Evolutionary conservation across 1,140 invertebrate genomes (phyloP).

Genomic region (Halesus radiatus): DNA sequence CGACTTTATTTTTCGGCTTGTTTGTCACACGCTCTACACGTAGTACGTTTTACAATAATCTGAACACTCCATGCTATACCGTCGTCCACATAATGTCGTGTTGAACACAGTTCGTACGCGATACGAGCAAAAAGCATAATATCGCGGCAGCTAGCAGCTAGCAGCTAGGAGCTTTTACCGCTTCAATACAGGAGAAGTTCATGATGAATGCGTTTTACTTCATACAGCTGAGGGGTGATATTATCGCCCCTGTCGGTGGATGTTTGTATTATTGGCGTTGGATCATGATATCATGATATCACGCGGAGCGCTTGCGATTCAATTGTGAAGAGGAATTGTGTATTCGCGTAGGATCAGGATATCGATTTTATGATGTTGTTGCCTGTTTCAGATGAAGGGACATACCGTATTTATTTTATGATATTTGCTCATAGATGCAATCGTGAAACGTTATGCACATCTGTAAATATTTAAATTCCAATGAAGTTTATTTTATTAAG

Average conservation of each 20-base stretch:
- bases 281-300: slow-evolving; percentile 24
- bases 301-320: neutral
- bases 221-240: neutral
- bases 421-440: too few relatives aligned
- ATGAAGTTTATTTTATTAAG: too few relatives aligned
- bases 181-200: neutral
- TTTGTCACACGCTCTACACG: too few relatives aligned
- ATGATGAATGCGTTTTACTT: neutral
- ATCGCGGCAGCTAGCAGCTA: neutral
- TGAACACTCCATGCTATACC: neutral
- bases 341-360: neutral
- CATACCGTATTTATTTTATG: too few relatives aligned
- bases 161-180: neutral
- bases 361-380: too few relatives aligned
- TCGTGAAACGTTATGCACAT: too few relatives aligned
- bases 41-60: too few relatives aligned
- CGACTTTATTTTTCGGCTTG: too few relatives aligned
- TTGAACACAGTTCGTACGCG: neutral
- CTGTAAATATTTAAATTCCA: too few relatives aligned
- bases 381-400: too few relatives aligned
- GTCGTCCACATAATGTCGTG: neutral
- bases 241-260: neutral
- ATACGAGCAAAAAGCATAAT: neutral
- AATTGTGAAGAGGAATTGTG: neutral
- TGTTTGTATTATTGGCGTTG: slow-evolving; percentile 23